A percentile compares a stretch with the other conserved stretches of the same genome.
These are phyloP conservation scores for Ericerus pela DNA, from an alignment of 1,140 invertebrate genomes.

Conservation along the genomic window DNA sequence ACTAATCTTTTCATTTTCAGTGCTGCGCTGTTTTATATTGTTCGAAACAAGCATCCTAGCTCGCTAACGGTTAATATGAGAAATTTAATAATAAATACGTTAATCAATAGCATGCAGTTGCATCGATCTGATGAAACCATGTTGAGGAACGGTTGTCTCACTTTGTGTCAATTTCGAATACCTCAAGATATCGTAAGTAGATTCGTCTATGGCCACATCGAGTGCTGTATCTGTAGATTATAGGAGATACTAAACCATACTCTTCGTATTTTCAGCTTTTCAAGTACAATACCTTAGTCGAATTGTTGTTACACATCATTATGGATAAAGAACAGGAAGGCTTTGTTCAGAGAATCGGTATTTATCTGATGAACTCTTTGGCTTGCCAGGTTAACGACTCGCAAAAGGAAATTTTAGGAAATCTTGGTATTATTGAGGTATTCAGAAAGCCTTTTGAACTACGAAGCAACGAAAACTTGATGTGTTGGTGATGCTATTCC, in stretches of 20 bases:
- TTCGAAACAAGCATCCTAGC: slow-evolving; percentile 62
- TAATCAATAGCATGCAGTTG: slow-evolving; percentile 75
- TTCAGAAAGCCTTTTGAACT: no score
- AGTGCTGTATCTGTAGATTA: background rate
- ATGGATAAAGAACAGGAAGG: slow-evolving; percentile 65
- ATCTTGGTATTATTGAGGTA: slow-evolving; percentile 73
- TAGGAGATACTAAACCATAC: no score
- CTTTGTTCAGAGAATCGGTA: slow-evolving; percentile 85
- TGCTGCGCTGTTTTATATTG: slow-evolving; percentile 86
- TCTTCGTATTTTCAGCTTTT: slow-evolving; percentile 50
- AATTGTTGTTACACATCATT: slow-evolving; percentile 68
- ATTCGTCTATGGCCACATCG: background rate
- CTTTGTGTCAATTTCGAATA: slow-evolving; percentile 86
- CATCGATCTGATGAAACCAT: slow-evolving; percentile 74
- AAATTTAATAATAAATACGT: slow-evolving; percentile 57
- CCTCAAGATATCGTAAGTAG: slow-evolving; percentile 78
- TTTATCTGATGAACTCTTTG: slow-evolving; percentile 85
- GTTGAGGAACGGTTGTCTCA: slow-evolving; percentile 90
- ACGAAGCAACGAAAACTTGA: no score
- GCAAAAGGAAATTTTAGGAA: slow-evolving; percentile 79
- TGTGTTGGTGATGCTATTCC: no score
- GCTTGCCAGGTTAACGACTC: slow-evolving; percentile 89
- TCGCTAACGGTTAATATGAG: slow-evolving; percentile 47
- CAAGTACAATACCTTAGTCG: slow-evolving; percentile 75
- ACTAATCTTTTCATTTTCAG: slow-evolving; percentile 42